Evolutionary conservation across 2,888 invertebrate genomes (phyloP).

Genomic region (Loripinus fragilis): DNA sequence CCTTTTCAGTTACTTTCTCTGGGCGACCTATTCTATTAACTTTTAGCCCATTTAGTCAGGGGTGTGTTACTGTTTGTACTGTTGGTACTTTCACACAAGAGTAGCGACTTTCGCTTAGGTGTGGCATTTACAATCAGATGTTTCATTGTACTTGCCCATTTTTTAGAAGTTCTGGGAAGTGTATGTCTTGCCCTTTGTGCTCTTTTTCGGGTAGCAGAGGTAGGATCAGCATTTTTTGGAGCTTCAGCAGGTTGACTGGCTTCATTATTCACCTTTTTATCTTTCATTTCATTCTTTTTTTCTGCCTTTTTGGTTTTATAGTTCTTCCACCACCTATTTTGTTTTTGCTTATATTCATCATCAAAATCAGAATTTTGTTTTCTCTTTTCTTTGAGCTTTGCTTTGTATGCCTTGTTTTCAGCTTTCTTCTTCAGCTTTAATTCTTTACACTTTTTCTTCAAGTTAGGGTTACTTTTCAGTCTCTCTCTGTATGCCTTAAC

Average conservation of each 20-base stretch:
- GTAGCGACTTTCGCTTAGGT: slow-evolving; percentile 14
- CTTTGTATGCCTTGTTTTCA: slow-evolving; percentile 33
- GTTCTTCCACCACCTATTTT: slow-evolving; percentile 6
- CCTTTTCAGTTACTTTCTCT: background rate
- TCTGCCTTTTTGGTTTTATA: background rate
- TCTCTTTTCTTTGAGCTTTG: slow-evolving; percentile 16
- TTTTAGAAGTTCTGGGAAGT: background rate
- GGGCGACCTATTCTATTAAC: slow-evolving; percentile 31
- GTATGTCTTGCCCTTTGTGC: slow-evolving; percentile 2
- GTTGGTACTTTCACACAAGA: background rate
- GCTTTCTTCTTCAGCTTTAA: slow-evolving; percentile 31
- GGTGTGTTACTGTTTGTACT: background rate
- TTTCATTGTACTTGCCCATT: slow-evolving; percentile 25
- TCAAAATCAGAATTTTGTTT: slow-evolving; percentile 4
- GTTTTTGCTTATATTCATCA: slow-evolving; percentile 17
- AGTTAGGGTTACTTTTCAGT: slow-evolving; percentile 2
- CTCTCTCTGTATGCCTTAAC: background rate
- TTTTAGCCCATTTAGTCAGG: slow-evolving; percentile 2
- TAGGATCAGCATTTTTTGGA: background rate
- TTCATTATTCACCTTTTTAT: background rate
- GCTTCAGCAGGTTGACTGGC: background rate
- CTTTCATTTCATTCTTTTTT: background rate
- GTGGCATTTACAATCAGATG: slow-evolving; percentile 28
- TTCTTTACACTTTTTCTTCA: slow-evolving; percentile 15
- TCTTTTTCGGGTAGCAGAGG: slow-evolving; percentile 19